Base-by-base conservation (phyloP, 2,797 vertebrate genomes). In the Lemur catta region DNA sequence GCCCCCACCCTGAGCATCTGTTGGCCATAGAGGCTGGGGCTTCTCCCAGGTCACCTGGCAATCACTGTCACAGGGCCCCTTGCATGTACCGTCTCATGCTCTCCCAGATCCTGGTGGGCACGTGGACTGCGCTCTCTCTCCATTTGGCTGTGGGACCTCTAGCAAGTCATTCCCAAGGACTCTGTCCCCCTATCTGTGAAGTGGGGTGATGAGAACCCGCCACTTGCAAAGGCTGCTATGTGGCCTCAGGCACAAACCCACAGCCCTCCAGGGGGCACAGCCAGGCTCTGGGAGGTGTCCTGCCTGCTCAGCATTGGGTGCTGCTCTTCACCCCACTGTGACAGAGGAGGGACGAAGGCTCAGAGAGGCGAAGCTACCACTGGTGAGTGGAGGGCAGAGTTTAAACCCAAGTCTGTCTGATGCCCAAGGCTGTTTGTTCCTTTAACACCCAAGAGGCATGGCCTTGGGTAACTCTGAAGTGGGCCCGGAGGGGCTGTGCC, bases 21-120 rank as follows among this genome's bases (percentile, higher is more conserved):
- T n/a, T 89, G 79, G 50, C 50, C 43, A 3, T 1, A 48, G 41
- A 84, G 46, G 20, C 30, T 30, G 6, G 24, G 50, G 28, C 38
- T 88, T 57, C 55, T 89, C 67, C 74, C 9, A 6, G 79, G 50
- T 84, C 92, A 38, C 46, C 59, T 38, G 43, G 57, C n/a, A 38
- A 43, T 69, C 38, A 55, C 52, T 59, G 50, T 41, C 59, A 50
- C 35, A 35, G 69, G 69, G 38, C 38, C 35, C 33, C 41, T 28
- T 65, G 22, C 14, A 6, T 22, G 38, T n/a, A 52, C 43, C 22
- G n/a, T 82, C 35, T n/a, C 28, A 6, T 7, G 28, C 35, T 82
- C 22, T 67, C 55, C 26, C 0, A 8, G 65, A 9, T 69, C 57
- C 57, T 24, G 8, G 35, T 33, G 30, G 75, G 28, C 15, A 5